Evolutionary conservation across 64 coral and sea anemone species (phyloP).

Genomic region (Cladopsammia gracilis): DNA sequence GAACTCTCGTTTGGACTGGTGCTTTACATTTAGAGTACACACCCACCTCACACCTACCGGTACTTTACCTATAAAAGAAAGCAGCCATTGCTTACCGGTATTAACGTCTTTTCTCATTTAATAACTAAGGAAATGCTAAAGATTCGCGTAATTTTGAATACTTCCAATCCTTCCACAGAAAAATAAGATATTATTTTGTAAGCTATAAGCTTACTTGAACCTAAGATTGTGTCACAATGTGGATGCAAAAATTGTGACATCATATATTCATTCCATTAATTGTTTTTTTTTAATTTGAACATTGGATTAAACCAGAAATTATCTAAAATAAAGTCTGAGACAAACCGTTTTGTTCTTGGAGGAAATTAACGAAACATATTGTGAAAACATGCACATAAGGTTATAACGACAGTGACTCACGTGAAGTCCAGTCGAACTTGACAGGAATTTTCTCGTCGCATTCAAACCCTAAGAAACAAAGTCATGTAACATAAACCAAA

Average conservation of each 20-base stretch:
- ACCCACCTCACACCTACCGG: neutral
- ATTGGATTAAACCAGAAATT: neutral
- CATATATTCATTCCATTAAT: neutral
- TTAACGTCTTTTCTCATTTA: no score
- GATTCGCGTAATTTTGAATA: no score
- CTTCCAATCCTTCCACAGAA: no score
- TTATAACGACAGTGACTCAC: neutral
- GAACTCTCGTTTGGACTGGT: neutral
- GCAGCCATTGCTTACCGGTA: no score
- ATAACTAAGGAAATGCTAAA: no score
- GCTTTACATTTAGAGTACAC: neutral
- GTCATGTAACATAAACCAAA: neutral
- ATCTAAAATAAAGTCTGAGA: no score
- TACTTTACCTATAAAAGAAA: no score
- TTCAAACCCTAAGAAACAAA: slow-evolving; percentile 13
- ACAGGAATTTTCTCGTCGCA: slow-evolving; percentile 1
- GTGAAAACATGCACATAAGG: neutral
- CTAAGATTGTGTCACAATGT: neutral
- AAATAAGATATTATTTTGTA: no score
- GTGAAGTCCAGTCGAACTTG: slow-evolving; percentile 9
- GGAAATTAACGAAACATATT: no score
- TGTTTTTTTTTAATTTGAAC: neutral
- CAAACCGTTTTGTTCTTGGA: no score
- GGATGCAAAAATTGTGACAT: neutral
- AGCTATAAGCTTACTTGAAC: no score